Evolutionary conservation across 2,888 invertebrate species (phyloP).

Genomic region (Myopa tessellatipennis): DNA sequence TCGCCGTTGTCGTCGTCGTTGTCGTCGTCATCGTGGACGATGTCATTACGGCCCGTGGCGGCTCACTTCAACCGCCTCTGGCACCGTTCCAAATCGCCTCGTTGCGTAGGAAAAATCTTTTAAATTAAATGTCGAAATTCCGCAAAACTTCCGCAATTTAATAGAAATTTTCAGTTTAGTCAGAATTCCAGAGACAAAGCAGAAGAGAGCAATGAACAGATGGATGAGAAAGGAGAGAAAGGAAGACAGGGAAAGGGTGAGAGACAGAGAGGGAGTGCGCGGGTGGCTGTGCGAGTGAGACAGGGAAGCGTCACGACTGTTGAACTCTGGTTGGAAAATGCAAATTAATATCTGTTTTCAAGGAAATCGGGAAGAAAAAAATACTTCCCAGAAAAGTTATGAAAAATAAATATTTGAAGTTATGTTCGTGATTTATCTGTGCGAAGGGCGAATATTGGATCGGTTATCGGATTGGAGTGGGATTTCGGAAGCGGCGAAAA

Average conservation of each 20-base stretch:
- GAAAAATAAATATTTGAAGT: conserved; percentile 15
- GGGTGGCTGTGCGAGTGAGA: too few species aligned
- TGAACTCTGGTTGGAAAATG: too few species aligned
- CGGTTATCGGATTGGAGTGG: neutral
- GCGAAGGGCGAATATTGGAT: neutral
- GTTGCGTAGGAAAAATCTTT: conserved; percentile 18
- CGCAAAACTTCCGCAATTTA: conserved; percentile 26
- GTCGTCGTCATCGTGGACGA: neutral
- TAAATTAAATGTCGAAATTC: conserved; percentile 13
- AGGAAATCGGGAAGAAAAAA: too few species aligned
- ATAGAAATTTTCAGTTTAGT: conserved; percentile 14
- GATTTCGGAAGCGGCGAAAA: neutral
- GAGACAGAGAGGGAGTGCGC: too few species aligned
- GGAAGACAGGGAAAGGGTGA: too few species aligned
- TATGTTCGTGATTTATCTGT: conserved; percentile 10
- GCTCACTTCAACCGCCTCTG: neutral
- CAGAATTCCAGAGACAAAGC: too few species aligned
- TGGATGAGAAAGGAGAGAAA: too few species aligned
- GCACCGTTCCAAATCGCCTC: conserved; percentile 20
- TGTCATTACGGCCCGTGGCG: neutral
- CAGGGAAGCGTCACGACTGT: too few species aligned
- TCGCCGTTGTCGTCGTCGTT: neutral
- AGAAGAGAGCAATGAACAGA: too few species aligned
- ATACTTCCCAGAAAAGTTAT: neutral
- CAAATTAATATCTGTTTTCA: too few species aligned